Evolutionary conservation across 2,113 vertebrate genomes (phyloP), one percentile per base, ranked within the genome.

Genomic region (Atractosteus spatula): DNA sequence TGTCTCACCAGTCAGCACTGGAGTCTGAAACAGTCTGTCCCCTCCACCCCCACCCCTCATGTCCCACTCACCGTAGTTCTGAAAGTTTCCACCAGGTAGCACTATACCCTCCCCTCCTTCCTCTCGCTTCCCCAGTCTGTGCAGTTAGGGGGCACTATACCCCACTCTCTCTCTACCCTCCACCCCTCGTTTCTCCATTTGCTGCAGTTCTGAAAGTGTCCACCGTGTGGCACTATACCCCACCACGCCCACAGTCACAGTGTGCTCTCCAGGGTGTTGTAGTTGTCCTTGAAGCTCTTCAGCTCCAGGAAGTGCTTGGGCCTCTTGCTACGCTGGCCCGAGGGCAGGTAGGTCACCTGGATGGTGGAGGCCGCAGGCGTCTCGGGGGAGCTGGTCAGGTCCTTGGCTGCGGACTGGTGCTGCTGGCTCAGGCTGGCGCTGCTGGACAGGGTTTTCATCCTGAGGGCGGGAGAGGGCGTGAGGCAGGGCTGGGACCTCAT

Each of bases 281-380:
- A 98, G 85, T 98, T 99, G 87, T 99, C 97, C 84, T 99, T 99
- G 78, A 99, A 98, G 87, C 94, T 98, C 87, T 99, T 99, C 74
- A 99, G 88, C 84, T 99, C 97, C 62, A 99, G 88, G 78, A 99
- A 96, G 86, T 98, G 92, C 75, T 97, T 96, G 84, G 96, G 91
- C 73, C 94, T 92, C 86, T 97, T 98, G 89, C 92, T 98, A 85
- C 94, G 94, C 89, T 96, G 96, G 81, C 83, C 94, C 62, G 92
- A 90, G 11, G 94, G 95, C 80, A 98, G 92, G 89, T 96, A 96
- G 70, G 94, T 95, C 80, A 94, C 95, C 78, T 98, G 96, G 83
- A 96, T 96, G 79, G 95, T 95, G 54, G 91, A 89, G 16, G 93
- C 87, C 1, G 89, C 78, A 43, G 85, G 79, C 41, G 88, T 73